Percentiles rank a stretch among this genome's conserved stretches.
Conservation (phyloP, 2,888 invertebrate genomes). For the Ophioninae sp. region DNA sequence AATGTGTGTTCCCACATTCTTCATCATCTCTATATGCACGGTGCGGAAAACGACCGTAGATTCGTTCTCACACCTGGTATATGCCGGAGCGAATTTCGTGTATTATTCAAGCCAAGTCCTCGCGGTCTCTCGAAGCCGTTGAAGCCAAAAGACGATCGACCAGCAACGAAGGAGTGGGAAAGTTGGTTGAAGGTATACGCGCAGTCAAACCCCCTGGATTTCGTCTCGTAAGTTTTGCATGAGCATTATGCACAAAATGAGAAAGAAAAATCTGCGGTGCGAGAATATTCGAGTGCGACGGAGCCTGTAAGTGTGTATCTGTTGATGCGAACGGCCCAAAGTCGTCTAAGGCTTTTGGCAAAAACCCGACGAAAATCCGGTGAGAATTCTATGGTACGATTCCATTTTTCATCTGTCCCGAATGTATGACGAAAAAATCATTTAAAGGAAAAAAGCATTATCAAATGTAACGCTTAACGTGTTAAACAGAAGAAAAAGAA, state of each 20-base stretch:
- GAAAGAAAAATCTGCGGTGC: conserved; percentile 55
- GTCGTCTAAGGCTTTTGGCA: conserved; percentile 23
- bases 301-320: conserved; percentile 4
- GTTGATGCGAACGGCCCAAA: conserved; percentile 11
- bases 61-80: conserved; percentile 44
- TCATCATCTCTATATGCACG: conserved; percentile 3
- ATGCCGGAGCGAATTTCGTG: conserved; percentile 49
- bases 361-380: conserved; percentile 37
- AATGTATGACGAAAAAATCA: conserved; percentile 17
- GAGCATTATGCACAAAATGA: conserved; percentile 59
- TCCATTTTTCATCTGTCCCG: conserved; percentile 4
- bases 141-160: conserved; percentile 58
- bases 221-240: conserved; percentile 49
- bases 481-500: no score
- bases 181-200: conserved; percentile 10
- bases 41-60: conserved; percentile 20
- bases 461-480: neutral
- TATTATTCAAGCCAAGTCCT: conserved; percentile 53
- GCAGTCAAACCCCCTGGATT: conserved; percentile 25
- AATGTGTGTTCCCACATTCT: neutral
- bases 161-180: conserved; percentile 7
- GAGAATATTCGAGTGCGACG: conserved; percentile 15
- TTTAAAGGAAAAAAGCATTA: neutral
- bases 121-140: conserved; percentile 57
- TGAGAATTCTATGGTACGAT: conserved; percentile 34